Evolutionary conservation across 2,113 vertebrate species (phyloP), one percentile per base, ranked within the genome.

Genomic region (Herpailurus yagouaroundi): DNA sequence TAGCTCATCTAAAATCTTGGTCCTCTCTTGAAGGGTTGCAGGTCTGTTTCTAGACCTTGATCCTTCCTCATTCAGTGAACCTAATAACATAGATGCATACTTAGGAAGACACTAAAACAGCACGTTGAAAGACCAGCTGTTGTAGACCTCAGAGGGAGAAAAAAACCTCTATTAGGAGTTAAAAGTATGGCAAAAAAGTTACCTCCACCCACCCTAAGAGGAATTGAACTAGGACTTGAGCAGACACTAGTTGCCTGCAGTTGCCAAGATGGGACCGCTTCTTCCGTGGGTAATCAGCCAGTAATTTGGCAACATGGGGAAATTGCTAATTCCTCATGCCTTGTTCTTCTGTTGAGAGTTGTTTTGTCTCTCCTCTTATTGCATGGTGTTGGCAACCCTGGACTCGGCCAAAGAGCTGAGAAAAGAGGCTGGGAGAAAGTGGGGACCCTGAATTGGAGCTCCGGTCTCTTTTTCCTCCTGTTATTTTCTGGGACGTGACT

Each of bases 251-350:
- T 15, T 86, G 38, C 29, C 29, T 23, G 2, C 73, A 55, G 84
- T 97, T 57, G 71, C 23, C 41, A 7, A 16, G 60, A 97, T 68
- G 14, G 38, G n/a, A 27, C 48, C 6, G 16, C 48, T 88, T 96
- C 74, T 63, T 60, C 60, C 16, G 0, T 41, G 81, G 76, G 63
- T 83, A n/a, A 71, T 57, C 74, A 87, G 50, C 86, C 33, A 52
- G 84, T 96, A 38, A 94, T 29, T 84, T 77, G 81, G 33, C 93
- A 97, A 85, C 52, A 29, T 19, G 50, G 64, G 77, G 63, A 93
- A 64, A 74, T 18, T 45, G 33, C 50, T 60, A 23, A 90, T 92
- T 95, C 64, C 23, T 66, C 7, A 13, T 66, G 19, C 18, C 33
- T 76, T 74, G 0, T 60, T 81, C 27, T 57, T 77, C 41, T 7